These are phyloP conservation scores for Charadrius vociferus DNA, from an alignment of 2,113 vertebrate species.

Conservation along the genomic window DNA sequence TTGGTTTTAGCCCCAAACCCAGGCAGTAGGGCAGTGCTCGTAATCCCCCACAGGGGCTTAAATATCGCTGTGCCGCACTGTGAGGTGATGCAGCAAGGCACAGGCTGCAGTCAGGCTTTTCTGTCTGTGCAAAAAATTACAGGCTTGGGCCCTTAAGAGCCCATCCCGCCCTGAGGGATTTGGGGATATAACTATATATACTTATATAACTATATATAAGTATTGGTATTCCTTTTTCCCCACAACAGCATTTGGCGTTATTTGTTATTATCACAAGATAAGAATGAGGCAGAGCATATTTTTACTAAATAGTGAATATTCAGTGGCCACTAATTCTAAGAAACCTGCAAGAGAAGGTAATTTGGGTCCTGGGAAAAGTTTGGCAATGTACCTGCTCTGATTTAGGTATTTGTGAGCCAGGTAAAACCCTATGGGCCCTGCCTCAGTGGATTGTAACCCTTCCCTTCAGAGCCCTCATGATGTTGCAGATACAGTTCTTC, in stretches of 20 bases:
- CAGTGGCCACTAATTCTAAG: neutral
- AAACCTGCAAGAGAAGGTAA: neutral
- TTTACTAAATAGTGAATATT: neutral
- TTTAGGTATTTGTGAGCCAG: neutral
- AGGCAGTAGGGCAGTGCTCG: neutral
- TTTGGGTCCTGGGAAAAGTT: neutral
- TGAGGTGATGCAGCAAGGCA: neutral
- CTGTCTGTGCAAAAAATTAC: neutral
- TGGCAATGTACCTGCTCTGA: neutral
- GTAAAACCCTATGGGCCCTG: neutral
- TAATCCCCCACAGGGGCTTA: neutral
- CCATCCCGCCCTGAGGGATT: neutral
- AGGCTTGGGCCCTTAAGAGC: neutral
- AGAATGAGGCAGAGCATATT: neutral
- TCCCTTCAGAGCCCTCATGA: neutral
- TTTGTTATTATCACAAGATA: neutral
- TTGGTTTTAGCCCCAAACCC: neutral
- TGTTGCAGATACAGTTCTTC: neutral
- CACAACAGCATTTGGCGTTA: neutral
- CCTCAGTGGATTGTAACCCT: neutral
- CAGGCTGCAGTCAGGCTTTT: neutral
- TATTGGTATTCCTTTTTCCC: neutral
- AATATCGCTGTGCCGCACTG: neutral
- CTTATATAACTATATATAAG: neutral
- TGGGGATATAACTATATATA: neutral